Conservation (phyloP, 35 echinoderm and acorn worm genomes). For the Strongylocentrotus purpuratus region DNA sequence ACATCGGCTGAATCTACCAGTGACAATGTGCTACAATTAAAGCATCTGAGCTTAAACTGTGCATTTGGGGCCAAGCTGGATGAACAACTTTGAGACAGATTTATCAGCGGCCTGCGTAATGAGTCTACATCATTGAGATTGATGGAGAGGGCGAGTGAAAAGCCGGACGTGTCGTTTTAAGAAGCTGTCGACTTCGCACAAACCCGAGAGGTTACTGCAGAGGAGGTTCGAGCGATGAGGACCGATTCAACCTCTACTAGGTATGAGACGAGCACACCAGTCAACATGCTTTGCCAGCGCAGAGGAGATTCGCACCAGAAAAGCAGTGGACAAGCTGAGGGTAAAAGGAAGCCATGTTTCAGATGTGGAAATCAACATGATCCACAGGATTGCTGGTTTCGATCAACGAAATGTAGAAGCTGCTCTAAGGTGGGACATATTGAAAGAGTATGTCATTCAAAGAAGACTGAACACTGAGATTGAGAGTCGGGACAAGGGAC, state of each 20-base stretch:
- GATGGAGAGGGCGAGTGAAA: neutral
- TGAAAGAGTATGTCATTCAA: neutral
- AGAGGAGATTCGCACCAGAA: neutral
- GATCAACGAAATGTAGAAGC: neutral
- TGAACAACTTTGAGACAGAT: slow-evolving; percentile 39
- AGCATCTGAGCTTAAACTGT: slow-evolving; percentile 13
- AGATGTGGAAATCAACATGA: slow-evolving; percentile 1
- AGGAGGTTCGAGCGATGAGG: slow-evolving; percentile 10
- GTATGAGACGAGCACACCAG: neutral
- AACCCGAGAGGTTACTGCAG: neutral
- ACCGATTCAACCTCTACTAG: neutral
- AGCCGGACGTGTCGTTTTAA: neutral
- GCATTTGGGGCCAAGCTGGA: slow-evolving; percentile 34
- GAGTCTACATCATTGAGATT: neutral
- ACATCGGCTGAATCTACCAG: neutral
- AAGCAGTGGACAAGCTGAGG: neutral
- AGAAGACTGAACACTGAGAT: neutral
- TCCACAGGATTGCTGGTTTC: neutral
- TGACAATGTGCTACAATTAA: slow-evolving; percentile 45
- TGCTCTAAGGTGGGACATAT: neutral
- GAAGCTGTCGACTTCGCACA: neutral
- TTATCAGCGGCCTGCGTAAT: slow-evolving; percentile 25
- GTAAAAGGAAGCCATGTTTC: neutral
- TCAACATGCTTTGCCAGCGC: neutral
- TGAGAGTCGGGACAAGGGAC: neutral